A percentile compares a stretch with the other conserved stretches of the same genome.
These are phyloP conservation scores for Schmidtea mediterranea DNA, from an alignment of 1,140 invertebrate genomes.

Conservation along the genomic window DNA sequence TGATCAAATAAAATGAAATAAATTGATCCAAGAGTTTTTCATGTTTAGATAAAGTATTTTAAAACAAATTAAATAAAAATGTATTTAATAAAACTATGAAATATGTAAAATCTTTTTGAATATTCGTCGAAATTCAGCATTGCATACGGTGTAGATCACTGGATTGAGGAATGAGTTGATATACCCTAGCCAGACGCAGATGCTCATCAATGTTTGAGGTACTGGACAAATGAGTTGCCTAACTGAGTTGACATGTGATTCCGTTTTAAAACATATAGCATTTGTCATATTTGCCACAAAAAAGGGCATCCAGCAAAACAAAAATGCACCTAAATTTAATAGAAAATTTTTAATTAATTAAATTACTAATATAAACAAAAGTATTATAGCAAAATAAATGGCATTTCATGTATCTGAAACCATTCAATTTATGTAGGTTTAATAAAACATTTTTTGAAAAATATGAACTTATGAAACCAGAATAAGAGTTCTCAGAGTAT, in stretches of 20 bases:
- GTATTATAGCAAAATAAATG: too few species aligned
- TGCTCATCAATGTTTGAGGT: conserved; percentile 4
- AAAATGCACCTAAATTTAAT: conserved; percentile 51
- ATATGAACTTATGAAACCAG: too few species aligned
- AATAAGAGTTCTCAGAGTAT: too few species aligned
- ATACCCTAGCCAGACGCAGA: conserved; percentile 24
- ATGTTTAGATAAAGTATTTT: too few species aligned
- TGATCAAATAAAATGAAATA: too few species aligned
- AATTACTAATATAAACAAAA: too few species aligned
- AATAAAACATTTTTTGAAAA: too few species aligned
- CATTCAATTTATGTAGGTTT: too few species aligned
- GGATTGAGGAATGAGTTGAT: conserved; percentile 23
- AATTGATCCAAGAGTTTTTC: too few species aligned
- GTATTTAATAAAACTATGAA: neutral
- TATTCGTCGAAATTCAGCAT: conserved; percentile 20
- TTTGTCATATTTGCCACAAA: conserved; percentile 41
- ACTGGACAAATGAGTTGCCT: neutral
- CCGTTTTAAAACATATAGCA: neutral
- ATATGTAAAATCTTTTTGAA: conserved; percentile 17
- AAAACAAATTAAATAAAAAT: too few species aligned
- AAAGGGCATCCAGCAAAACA: conserved; percentile 72
- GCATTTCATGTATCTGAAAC: too few species aligned
- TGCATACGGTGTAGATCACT: conserved; percentile 28
- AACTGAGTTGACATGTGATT: neutral
- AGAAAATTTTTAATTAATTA: too few species aligned